Evolutionary conservation across 2,113 vertebrate genomes (phyloP).

Genomic region (Saccopteryx bilineata): DNA sequence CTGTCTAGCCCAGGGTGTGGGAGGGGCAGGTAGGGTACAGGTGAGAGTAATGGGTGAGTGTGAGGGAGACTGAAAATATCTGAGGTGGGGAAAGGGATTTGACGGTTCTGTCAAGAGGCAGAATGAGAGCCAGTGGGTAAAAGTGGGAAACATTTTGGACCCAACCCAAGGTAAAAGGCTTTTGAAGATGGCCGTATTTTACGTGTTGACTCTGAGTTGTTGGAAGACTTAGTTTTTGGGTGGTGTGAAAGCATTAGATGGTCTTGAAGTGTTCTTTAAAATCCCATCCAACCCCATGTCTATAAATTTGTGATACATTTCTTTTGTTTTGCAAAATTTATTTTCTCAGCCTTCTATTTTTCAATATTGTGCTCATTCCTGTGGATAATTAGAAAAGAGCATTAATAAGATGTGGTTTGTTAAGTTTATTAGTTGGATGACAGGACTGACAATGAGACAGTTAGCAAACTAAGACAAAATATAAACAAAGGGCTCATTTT

Average conservation of each 20-base stretch:
- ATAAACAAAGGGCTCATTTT: neutral
- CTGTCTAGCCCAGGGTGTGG: too few species aligned
- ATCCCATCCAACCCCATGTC: neutral
- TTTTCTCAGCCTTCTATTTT: neutral
- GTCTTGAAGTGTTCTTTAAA: neutral
- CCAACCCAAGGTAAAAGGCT: neutral
- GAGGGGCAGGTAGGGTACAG: too few species aligned
- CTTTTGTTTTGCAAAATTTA: slow-evolving; percentile 46
- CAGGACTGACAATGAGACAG: neutral
- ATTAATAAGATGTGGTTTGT: neutral
- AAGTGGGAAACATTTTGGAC: neutral
- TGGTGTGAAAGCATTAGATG: neutral
- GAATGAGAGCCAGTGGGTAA: neutral
- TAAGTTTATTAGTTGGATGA: slow-evolving; percentile 45
- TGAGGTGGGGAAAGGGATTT: neutral
- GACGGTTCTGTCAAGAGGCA: neutral
- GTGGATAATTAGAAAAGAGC: slow-evolving; percentile 28
- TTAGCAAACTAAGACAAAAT: neutral
- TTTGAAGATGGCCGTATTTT: neutral
- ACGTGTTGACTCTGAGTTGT: neutral
- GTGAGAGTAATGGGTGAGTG: neutral
- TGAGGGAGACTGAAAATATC: neutral
- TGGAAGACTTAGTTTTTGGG: neutral
- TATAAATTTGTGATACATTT: slow-evolving; percentile 30
- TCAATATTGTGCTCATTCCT: slow-evolving; percentile 28